phyloP scores from a whole-genome alignment of 2,113 vertebrate species.

The Petroica traversi region DNA sequence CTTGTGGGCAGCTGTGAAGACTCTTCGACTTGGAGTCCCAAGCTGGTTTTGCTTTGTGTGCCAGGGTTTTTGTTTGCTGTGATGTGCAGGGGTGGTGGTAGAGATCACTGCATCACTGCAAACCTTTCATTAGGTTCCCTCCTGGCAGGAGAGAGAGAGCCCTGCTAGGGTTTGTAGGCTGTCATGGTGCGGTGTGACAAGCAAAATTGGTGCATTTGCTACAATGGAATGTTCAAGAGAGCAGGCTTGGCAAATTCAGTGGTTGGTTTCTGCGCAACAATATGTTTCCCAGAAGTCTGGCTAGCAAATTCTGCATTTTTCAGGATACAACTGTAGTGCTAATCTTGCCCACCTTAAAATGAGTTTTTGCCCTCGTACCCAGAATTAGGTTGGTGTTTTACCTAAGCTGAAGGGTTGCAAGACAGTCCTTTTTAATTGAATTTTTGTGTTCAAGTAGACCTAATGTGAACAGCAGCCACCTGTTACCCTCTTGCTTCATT shows the following conservation, averaged over 20 bases:
- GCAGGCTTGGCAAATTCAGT: not conserved
- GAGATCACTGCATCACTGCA: not conserved
- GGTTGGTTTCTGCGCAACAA: not conserved
- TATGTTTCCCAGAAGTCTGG: not conserved
- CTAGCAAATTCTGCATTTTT: not conserved
- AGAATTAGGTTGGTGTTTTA: not conserved
- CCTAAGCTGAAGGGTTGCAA: not conserved
- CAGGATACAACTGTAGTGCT: not conserved
- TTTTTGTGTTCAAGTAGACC: not conserved
- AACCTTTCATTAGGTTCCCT: not conserved
- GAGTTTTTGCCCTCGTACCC: rapidly evolving
- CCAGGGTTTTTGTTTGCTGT: not conserved
- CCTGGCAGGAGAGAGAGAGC: not conserved
- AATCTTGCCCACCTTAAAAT: not conserved
- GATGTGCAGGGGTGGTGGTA: not conserved
- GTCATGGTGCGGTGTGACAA: rapidly evolving
- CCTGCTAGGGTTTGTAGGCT: not conserved
- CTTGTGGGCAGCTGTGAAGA: too few species aligned
- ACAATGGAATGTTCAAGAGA: not conserved
- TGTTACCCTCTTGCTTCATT: not conserved
- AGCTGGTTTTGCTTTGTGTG: not conserved
- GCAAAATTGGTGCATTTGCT: not conserved
- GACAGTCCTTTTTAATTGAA: not conserved
- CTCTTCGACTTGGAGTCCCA: not conserved
- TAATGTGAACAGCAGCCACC: not conserved